Evolutionary conservation across 64 coral and sea anemone genomes (phyloP).

Genomic region (Hydrozoanthus tunicans): DNA sequence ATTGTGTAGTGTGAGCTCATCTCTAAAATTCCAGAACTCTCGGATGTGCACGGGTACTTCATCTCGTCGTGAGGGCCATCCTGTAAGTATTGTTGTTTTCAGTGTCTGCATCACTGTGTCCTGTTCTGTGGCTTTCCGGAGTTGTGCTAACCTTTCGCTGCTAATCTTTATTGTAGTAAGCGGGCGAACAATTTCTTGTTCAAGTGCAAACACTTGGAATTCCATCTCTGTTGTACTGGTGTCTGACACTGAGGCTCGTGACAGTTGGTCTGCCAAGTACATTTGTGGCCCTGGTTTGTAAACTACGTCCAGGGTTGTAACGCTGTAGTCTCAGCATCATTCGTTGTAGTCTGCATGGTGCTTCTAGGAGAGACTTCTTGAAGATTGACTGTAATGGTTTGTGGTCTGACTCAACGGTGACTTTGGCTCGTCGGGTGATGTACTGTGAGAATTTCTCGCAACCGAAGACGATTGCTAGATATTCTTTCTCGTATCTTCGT

Average conservation of each 20-base stretch:
- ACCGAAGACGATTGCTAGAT: not conserved
- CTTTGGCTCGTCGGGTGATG: not conserved
- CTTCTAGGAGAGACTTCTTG: not conserved
- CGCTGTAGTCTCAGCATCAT: slow-evolving; percentile 6
- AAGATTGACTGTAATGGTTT: slow-evolving; percentile 31
- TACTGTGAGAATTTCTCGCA: not conserved
- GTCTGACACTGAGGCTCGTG: not conserved
- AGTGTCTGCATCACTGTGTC: slow-evolving; percentile 20
- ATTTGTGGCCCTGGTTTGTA: slow-evolving; percentile 20
- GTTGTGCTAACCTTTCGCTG: slow-evolving; percentile 22
- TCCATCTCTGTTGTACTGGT: not conserved
- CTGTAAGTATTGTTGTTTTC: slow-evolving; percentile 12
- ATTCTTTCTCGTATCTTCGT: not conserved
- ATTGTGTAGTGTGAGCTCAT: slow-evolving; percentile 34
- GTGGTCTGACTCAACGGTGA: not conserved
- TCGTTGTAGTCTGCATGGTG: not conserved
- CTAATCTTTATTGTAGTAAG: not conserved
- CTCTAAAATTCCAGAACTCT: slow-evolving; percentile 27
- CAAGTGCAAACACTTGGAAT: slow-evolving; percentile 43
- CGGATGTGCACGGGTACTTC: slow-evolving; percentile 17
- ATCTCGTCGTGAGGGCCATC: slow-evolving; percentile 29
- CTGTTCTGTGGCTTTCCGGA: slow-evolving; percentile 33
- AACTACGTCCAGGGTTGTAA: not conserved
- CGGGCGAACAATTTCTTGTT: not conserved
- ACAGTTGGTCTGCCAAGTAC: slow-evolving; percentile 1